Percentiles rank a stretch among this genome's conserved stretches.
These are phyloP conservation scores for Brachionus koreanus DNA, from an alignment of 1,140 invertebrate species.

Conservation along the genomic window DNA sequence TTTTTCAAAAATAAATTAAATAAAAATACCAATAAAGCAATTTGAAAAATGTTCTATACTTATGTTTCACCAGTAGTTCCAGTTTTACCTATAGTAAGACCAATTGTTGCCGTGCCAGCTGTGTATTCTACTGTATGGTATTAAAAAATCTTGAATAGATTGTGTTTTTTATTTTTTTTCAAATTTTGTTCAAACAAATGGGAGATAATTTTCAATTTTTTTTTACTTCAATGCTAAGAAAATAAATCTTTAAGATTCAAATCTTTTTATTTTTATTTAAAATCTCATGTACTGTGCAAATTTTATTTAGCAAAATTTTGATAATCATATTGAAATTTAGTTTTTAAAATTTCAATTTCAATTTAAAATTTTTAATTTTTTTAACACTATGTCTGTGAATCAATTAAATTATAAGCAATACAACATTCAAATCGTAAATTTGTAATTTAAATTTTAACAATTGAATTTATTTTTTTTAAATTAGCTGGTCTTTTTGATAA, in stretches of 20 bases:
- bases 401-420: background rate
- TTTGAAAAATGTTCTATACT: background rate
- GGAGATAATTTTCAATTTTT: too few relatives aligned
- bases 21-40: background rate
- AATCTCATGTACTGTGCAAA: too few relatives aligned
- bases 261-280: too few relatives aligned
- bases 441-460: background rate
- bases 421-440: constrained; percentile 24
- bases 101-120: background rate
- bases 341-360: too few relatives aligned
- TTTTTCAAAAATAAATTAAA: background rate
- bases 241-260: too few relatives aligned
- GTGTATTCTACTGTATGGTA: background rate
- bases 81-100: background rate
- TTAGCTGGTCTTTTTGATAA: background rate
- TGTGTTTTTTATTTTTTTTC: too few relatives aligned
- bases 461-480: background rate
- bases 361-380: background rate
- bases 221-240: too few relatives aligned
- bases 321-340: too few relatives aligned
- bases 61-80: background rate
- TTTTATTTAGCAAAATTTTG: background rate
- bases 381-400: background rate
- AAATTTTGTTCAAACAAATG: background rate
- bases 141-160: background rate